Base-by-base conservation (phyloP, 2,888 invertebrate genomes). In the Ptychoptera contaminata region DNA sequence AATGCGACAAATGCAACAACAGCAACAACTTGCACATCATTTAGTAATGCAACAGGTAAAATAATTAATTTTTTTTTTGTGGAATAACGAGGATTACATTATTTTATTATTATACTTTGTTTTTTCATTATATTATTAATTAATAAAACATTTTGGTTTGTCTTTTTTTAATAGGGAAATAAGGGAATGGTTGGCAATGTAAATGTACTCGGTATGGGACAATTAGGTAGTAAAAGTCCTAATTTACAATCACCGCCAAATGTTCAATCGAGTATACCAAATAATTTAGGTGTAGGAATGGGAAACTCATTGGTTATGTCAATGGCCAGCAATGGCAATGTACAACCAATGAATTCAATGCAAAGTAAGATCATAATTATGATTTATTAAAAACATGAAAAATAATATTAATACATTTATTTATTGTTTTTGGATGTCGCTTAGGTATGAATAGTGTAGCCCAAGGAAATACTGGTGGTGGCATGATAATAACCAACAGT, bases 191-290 rank as follows among this genome's bases (percentile, higher is more conserved):
- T 62, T 43, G 61, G 59, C 12, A 43, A 38, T 46, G 45, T 47
- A 54, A 73, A 82, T 60, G 75, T 78, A 42, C 74, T 83, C 70
- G 75, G 77, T 50, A 76, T 80, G 64, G 82, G 77, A 58, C 79
- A 78, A 57, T 69, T 85, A 62, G 82, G 83, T 51, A 85, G 75
- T 67, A 85, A 85, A 64, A 84, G 83, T 64, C 84, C 85, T 50
- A 85, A 79, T 61, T 69, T 87, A 61, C 87, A 87, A 64, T 86
- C 86, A 45, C 85, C 86, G 46, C 85, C 85, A 40, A 85, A 86
- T 58, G 81, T 83, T 54, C 80, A 81, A 50, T 81, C 82, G 49
- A 78, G 80, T 53, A 61, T 80, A 47, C 86, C 86, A 67, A 81
- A 84, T 54, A 79, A 82, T 52, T 80, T 86, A 67, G 77, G 80